A percentile compares a stretch with the other conserved stretches of the same genome.
Conservation (phyloP, 2,113 vertebrate genomes). For the Pseudopipra pipra region DNA sequence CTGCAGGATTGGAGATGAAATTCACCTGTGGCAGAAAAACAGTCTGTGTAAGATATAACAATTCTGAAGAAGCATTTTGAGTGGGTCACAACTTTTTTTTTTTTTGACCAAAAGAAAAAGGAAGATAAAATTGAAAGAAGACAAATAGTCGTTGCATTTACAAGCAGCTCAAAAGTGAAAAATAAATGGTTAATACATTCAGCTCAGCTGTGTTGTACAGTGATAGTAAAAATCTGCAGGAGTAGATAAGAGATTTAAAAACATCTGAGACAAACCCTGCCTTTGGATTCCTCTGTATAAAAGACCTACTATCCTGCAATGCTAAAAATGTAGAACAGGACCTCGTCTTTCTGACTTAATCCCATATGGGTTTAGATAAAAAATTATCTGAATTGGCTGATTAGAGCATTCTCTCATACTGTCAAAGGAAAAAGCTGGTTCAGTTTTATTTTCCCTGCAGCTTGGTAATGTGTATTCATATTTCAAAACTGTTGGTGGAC, state of each 20-base stretch:
- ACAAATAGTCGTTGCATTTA: not conserved
- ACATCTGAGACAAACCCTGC: not conserved
- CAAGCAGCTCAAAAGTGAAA: not conserved
- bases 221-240: not conserved
- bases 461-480: not conserved
- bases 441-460: not conserved
- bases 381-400: not conserved
- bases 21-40: not conserved
- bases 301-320: not conserved
- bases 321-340: not conserved
- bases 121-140: not conserved
- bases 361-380: not conserved
- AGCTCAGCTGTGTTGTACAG: not conserved
- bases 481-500: not conserved
- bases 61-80: not conserved
- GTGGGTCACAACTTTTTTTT: not conserved
- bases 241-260: not conserved
- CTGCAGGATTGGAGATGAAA: not conserved
- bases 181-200: not conserved
- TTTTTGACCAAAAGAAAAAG: not conserved
- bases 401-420: not conserved
- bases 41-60: not conserved
- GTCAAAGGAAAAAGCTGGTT: not conserved
- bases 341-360: not conserved
- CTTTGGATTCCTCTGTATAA: not conserved